Evolutionary conservation across 2,797 vertebrate genomes (phyloP).

Genomic region (Anisognathus igniventris): DNA sequence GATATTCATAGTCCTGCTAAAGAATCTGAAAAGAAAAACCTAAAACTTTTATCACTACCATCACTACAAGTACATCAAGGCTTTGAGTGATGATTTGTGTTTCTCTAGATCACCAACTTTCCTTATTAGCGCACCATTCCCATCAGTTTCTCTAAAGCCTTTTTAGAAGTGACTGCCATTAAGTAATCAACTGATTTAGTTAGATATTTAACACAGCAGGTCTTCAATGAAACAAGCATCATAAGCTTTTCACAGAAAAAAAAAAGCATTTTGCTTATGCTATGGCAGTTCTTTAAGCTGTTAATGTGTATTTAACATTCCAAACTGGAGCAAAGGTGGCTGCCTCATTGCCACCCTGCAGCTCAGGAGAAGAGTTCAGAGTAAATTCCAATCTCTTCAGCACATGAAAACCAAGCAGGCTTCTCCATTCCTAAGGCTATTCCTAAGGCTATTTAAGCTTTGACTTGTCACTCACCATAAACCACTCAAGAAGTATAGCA

Average conservation of each 20-base stretch:
- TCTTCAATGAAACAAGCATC: neutral
- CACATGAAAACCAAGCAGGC: neutral
- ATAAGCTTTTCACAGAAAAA: neutral
- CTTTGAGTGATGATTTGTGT: neutral
- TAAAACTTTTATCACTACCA: neutral
- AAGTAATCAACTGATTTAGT: neutral
- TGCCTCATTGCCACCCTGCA: neutral
- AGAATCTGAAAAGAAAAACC: neutral
- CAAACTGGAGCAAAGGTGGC: neutral
- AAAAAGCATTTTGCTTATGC: neutral
- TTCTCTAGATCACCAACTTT: neutral
- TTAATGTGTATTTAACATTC: neutral
- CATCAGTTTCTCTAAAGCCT: neutral
- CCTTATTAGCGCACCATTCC: neutral
- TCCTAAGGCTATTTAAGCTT: neutral
- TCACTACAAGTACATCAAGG: neutral
- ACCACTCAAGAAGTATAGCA: neutral
- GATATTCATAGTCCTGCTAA: neutral
- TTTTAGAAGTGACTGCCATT: neutral
- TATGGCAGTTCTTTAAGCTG: neutral
- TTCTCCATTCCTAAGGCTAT: neutral
- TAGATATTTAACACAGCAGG: neutral
- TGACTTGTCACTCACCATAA: neutral
- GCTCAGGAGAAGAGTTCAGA: neutral
- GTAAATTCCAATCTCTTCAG: neutral